These are phyloP conservation scores for Morphnarchus princeps DNA, from an alignment of 2,113 vertebrate genomes.

Conservation along the genomic window DNA sequence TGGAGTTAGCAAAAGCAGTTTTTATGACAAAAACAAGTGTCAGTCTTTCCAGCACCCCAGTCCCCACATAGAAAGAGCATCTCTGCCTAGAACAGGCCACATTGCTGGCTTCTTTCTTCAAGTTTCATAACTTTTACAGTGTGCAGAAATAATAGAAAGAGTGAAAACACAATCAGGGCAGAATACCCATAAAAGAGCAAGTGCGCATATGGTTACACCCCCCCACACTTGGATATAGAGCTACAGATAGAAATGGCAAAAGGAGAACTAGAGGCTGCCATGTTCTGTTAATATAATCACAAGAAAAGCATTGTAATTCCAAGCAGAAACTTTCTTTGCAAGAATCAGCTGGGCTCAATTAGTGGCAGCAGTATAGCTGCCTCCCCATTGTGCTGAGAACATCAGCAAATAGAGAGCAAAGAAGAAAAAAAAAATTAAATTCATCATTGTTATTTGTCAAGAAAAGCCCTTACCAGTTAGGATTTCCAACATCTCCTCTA, in stretches of 20 bases:
- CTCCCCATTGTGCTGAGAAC: neutral
- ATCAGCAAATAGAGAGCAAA: neutral
- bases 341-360: neutral
- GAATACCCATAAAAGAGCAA: neutral
- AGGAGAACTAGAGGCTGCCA: neutral
- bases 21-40: slow-evolving; percentile 55
- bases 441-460: neutral
- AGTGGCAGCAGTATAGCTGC: neutral
- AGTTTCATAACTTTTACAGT: neutral
- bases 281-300: neutral
- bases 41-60: neutral
- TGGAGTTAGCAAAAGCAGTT: slow-evolving; percentile 21
- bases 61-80: neutral
- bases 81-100: neutral
- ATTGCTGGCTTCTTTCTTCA: neutral
- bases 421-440: neutral
- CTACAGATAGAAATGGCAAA: neutral
- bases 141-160: neutral
- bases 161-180: neutral
- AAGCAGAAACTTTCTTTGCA: neutral
- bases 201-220: neutral
- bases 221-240: neutral
- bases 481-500: neutral
- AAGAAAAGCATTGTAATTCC: neutral
- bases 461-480: neutral